Base-by-base conservation (phyloP, 2,113 vertebrate genomes). In the Mellivora capensis region DNA sequence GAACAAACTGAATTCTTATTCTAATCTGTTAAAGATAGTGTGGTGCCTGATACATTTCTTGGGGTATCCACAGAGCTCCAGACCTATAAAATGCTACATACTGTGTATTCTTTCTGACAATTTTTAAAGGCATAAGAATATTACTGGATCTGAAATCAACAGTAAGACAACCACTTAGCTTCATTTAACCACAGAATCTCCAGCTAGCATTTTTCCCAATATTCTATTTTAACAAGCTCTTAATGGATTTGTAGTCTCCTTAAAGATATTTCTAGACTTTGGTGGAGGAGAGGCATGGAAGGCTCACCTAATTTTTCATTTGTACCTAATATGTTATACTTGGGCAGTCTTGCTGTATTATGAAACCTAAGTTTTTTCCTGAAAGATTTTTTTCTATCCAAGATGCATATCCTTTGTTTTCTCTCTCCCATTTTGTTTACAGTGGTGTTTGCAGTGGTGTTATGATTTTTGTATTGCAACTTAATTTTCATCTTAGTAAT, bases 241-340 rank as follows among this genome's bases (percentile, higher is more conserved):
- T 49, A 62, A 0, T 91, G 44, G 52, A 42, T 81, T 96, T 93
- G 11, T 92, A 87, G 37, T 85, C 27, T 7, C 44, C 34, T 93
- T 42, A 69, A 87, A 92, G 44, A n/a, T 74, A 87, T 10, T 96
- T 49, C 83, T 90, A 87, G 74, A 94, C 84, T 96, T 96, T 90
- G 57, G 61, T 74, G 7, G 12, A 25, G n/a, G 39, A 23, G 37
- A 39, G 27, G 9, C 87, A 14, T 12, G 12, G 31, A 34, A 52
- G 29, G 6, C 15, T 86, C 52, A 88, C 29, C 47, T 89, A 82
- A 83, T 42, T 92, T 93, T 87, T 96, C n/a, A 87, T 79, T 97
- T 80, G n/a, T 12, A 74, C 4, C 18, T 72, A 62, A 86, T 59
- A 18, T 15, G 9, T 88, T 87, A 74, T 95, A 47, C 25, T 62